Evolutionary conservation across 2,888 invertebrate species (phyloP).

Genomic region (Trichogramma dendrolimi): DNA sequence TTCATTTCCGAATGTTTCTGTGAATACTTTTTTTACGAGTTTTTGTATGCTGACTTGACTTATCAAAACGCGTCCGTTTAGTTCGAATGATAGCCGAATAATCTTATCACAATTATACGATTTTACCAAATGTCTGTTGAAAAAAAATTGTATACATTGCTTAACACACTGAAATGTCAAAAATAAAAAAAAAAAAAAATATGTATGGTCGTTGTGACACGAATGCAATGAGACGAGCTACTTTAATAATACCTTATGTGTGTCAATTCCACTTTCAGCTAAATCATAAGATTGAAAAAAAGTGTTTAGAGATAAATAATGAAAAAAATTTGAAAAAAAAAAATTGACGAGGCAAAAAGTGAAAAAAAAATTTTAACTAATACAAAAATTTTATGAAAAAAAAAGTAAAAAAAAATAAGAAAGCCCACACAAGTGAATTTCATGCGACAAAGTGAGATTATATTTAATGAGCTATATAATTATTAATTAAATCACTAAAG

Average conservation of each 20-base stretch:
- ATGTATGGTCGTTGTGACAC: conserved; percentile 43
- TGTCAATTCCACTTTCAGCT: conserved; percentile 52
- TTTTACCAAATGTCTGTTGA: too few relatives aligned
- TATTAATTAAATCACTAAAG: conserved; percentile 45
- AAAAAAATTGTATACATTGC: too few relatives aligned
- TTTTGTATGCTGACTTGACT: too few relatives aligned
- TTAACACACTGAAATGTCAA: not conserved
- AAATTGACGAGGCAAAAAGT: conserved; percentile 28
- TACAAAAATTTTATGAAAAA: conserved; percentile 38
- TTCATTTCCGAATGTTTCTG: not conserved
- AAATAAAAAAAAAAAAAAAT: conserved; percentile 31
- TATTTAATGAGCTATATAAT: conserved; percentile 50
- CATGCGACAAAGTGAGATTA: conserved; percentile 59
- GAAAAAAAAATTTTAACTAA: conserved; percentile 40
- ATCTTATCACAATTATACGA: too few relatives aligned
- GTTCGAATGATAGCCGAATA: too few relatives aligned
- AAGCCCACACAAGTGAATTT: conserved; percentile 45
- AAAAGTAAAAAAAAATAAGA: conserved; percentile 29
- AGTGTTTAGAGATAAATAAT: conserved; percentile 35
- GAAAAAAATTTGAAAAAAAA: conserved; percentile 15
- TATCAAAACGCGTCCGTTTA: too few relatives aligned
- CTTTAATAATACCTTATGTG: conserved; percentile 51
- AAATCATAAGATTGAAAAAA: conserved; percentile 46
- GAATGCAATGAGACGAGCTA: conserved; percentile 50
- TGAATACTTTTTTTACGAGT: conserved; percentile 6